Base-by-base conservation (phyloP, 1,140 invertebrate genomes). In the Drosophila watanabei region DNA sequence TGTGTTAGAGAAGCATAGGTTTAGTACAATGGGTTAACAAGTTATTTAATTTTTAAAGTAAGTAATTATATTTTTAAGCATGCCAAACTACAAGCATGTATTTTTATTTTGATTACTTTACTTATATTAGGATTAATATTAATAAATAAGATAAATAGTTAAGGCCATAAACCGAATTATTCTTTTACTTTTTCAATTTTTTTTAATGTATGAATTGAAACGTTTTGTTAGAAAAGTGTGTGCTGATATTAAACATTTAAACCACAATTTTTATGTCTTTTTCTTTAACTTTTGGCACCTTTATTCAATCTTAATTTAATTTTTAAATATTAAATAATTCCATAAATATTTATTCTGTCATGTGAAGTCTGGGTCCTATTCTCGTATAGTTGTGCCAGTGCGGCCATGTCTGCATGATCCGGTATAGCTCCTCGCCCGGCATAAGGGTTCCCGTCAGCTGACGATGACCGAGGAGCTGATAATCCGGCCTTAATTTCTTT, bases 391-490 rank as follows among this genome's bases (percentile, higher is more conserved):
- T 84, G 6, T 59, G 59, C 93, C 93, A 95, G 60, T 95, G 94
- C 4, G 94, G 93, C 95, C 95, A 96, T 3, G 80, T 94, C 56
- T 93, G 92, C 4, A 96, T 94, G 33, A 94, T 93, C 28, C 94
- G 92, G 65, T 94, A 96, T 0, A 97, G 92, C 49, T 94, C 93
- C 39, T 94, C 85, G 13, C 96, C 96, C 2, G 96, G 96, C 89
- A 96, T 96, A 24, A 93, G 70, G 0, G 95, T 96, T 9, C 90
- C 82, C 3, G 92, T 90, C 0, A 96, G 93, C 91, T 97, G 96
- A 32, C 94, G 93, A 58, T 95, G 96, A 0, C 94, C 96, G n/a
- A 96, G 93, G 4, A 97, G 77, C 48, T 94, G 94, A 75, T 96
- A 96, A 68, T 95, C 91, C 0, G 89, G 45, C n/a, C 92, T 87